Evolutionary conservation across 2,797 vertebrate species (phyloP).

Genomic region (Botia kubotai): DNA sequence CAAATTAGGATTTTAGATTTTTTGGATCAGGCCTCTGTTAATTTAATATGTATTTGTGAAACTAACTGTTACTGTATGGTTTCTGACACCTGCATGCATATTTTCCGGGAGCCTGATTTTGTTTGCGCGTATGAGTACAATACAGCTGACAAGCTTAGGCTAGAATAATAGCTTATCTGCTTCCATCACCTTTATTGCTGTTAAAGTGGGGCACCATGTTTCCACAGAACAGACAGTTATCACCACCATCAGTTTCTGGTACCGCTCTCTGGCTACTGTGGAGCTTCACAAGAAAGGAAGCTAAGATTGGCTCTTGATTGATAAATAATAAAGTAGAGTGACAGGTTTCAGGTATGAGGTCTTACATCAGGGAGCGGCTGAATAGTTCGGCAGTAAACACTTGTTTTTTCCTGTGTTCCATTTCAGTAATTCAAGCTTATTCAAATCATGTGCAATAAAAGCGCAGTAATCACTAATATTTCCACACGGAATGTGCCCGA

Average conservation of each 20-base stretch:
- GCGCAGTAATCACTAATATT: neutral
- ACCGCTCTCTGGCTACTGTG: conserved; percentile 35
- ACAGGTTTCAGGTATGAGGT: conserved; percentile 1
- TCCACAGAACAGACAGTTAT: conserved; percentile 46
- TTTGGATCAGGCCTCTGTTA: neutral
- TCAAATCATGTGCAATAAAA: neutral
- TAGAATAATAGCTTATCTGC: conserved; percentile 47
- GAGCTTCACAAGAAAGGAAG: neutral
- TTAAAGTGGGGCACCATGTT: conserved; percentile 44
- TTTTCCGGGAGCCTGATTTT: conserved; percentile 25
- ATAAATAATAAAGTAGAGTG: conserved; percentile 19
- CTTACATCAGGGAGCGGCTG: neutral
- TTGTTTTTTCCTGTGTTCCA: neutral
- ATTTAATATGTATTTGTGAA: neutral
- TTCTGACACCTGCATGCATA: conserved; percentile 30
- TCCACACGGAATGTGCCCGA: neutral
- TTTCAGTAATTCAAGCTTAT: conserved; percentile 3
- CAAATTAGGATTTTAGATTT: conserved; percentile 15
- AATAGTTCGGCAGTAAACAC: neutral
- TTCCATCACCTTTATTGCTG: conserved; percentile 31
- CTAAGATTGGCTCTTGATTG: conserved; percentile 33
- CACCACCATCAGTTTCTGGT: conserved; percentile 42
- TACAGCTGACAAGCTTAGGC: conserved; percentile 38
- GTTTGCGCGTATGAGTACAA: conserved; percentile 28
- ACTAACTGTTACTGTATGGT: neutral